These are phyloP conservation scores for Rallus limicola DNA, from an alignment of 2,113 vertebrate genomes.

Conservation along the genomic window DNA sequence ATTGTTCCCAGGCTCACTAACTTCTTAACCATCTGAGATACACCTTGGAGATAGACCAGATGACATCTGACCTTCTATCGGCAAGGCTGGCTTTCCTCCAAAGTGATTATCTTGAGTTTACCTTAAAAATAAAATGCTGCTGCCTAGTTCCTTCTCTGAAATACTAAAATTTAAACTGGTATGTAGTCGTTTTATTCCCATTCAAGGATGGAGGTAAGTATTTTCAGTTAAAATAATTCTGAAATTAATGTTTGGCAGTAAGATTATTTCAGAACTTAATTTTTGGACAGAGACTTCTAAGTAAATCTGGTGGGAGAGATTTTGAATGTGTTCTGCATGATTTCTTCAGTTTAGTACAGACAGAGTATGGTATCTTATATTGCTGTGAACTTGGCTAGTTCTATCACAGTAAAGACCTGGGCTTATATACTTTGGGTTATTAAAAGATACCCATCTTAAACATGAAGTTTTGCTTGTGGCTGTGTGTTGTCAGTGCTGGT, in stretches of 20 bases:
- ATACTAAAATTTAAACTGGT: background rate
- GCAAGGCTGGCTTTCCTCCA: background rate
- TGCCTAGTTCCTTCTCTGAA: background rate
- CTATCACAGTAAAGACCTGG: background rate
- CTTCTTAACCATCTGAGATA: background rate
- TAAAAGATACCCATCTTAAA: background rate
- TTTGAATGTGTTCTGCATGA: background rate
- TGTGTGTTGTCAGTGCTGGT: background rate
- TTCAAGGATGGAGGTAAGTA: background rate
- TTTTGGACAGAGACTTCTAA: slow-evolving; percentile 32
- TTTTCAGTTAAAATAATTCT: background rate
- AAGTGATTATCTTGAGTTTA: background rate
- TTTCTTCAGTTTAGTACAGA: background rate
- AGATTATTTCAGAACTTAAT: slow-evolving; percentile 16
- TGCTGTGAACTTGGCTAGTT: background rate
- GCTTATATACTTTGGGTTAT: background rate
- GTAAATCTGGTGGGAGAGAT: background rate
- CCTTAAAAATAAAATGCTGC: background rate
- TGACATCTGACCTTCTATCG: background rate
- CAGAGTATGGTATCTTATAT: background rate
- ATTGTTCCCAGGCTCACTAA: background rate
- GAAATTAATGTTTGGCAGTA: background rate
- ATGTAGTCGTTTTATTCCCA: background rate
- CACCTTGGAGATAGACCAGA: background rate
- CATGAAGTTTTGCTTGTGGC: background rate